Base-by-base conservation (phyloP, 2,113 vertebrate species). In the Tachycineta bicolor region DNA sequence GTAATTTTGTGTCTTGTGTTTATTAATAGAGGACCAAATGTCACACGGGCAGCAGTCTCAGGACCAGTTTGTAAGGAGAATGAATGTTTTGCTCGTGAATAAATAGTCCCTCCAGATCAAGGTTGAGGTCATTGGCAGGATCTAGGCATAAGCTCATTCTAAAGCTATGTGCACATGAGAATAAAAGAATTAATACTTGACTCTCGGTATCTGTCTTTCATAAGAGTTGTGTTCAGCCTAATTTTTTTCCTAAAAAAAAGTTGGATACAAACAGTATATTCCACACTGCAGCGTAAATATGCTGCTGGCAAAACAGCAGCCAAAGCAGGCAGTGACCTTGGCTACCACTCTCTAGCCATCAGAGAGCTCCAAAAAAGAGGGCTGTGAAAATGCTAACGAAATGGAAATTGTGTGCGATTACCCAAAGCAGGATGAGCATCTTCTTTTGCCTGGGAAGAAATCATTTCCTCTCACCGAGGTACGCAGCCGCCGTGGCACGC, bases 101-200 rank as follows among this genome's bases (percentile, higher is more conserved):
- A 96, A 97, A 95, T 9, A 76, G 94, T 96, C 87, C 93, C 97
- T 97, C 90, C 93, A 97, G 97, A 97, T 96, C 95, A 95, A 97
- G 95, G 92, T 89, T 96, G 97, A 97, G 94, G 97, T 97, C 96
- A 96, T 60, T 97, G 96, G 96, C 94, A 97, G 95, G 93, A 94
- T 80, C 79, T 74, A 87, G 94, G 95, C 16, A 87, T 96, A 94
- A 97, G 87, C 89, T 97, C 96, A 97, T 91, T 94, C 87, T 79
- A 60, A 78, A 97, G 84, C 75, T 96, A 96, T 95, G 94, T 88
- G 79, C 84, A 92, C 58, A 94, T 79, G 83, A 0, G 21, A 97
- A 95, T 37, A 50, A 56, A 87, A 37, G 93, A 93, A 87, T 94
- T 93, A 93, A 37, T 87, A 70, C 67, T 90, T 73, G 49, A 73